Percentiles rank a stretch among this genome's conserved stretches.
Conservation (phyloP, 1,140 invertebrate species). For the Heliconius nattereri region DNA sequence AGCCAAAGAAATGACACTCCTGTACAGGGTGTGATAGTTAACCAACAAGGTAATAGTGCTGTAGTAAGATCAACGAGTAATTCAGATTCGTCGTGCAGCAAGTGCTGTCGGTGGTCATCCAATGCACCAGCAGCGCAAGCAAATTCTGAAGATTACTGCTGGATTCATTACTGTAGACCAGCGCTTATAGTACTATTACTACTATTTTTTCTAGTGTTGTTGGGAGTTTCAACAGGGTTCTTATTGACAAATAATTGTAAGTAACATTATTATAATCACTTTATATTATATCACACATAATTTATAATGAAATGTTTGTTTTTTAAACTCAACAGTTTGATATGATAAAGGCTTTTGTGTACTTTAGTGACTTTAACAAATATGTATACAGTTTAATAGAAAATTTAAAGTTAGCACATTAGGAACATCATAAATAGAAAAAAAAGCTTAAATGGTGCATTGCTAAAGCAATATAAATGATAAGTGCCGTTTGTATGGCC, state of each 20-base stretch:
- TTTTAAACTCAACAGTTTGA: not conserved
- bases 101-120: conserved; percentile 60
- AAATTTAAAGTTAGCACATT: not conserved
- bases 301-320: not conserved
- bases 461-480: conserved; percentile 41
- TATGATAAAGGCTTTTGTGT: too few species aligned
- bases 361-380: not conserved
- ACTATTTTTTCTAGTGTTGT: conserved; percentile 75
- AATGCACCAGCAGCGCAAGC: conserved; percentile 57
- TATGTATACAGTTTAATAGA: not conserved
- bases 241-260: conserved; percentile 78
- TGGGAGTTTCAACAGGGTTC: conserved; percentile 77
- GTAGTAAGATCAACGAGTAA: conserved; percentile 65
- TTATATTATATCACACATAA: too few species aligned
- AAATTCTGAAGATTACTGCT: conserved; percentile 76
- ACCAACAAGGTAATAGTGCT: conserved; percentile 78
- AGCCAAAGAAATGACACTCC: conserved; percentile 69
- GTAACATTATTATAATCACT: conserved; percentile 45
- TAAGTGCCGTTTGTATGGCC: conserved; percentile 42
- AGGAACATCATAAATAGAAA: conserved; percentile 18
- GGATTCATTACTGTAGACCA: conserved; percentile 74
- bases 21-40: conserved; percentile 78
- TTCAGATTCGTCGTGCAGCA: conserved; percentile 54
- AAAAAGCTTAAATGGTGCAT: conserved; percentile 37
- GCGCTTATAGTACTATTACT: conserved; percentile 70